Conservation (phyloP, 1,140 invertebrate genomes). For the Sinella curviseta region DNA sequence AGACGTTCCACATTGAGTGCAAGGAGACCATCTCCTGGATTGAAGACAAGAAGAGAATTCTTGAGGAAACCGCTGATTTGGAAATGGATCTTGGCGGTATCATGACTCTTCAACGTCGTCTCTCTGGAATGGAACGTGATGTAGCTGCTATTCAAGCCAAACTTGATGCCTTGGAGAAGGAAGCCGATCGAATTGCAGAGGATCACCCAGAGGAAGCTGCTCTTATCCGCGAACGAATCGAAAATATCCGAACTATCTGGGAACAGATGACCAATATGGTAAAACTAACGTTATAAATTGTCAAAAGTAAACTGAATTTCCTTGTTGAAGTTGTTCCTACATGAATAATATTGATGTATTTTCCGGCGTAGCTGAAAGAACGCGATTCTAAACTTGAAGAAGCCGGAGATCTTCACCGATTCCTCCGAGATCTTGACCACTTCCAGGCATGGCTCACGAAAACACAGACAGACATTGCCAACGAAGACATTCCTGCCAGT, state of each 20-base stretch:
- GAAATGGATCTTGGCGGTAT: constrained; percentile 92
- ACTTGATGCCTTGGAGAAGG: constrained; percentile 85
- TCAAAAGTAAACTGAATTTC: neutral
- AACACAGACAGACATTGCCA: constrained; percentile 95
- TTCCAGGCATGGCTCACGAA: constrained; percentile 99
- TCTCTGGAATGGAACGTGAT: constrained; percentile 98
- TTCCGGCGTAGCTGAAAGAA: constrained; percentile 76
- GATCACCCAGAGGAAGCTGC: constrained; percentile 96
- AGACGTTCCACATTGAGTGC: constrained; percentile 99
- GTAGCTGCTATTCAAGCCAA: constrained; percentile 97
- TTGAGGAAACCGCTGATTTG: constrained; percentile 88
- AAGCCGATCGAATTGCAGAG: constrained; percentile 84
- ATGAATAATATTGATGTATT: no score
- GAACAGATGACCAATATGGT: constrained; percentile 94
- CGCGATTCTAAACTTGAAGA: constrained; percentile 97
- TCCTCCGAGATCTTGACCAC: constrained; percentile 97
- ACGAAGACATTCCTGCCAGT: constrained; percentile 95
- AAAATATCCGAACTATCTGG: constrained; percentile 90
- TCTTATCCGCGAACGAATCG: constrained; percentile 84
- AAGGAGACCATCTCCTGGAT: constrained; percentile 99
- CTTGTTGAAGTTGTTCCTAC: no score
- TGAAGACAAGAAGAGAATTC: constrained; percentile 96
- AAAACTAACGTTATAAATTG: constrained; percentile 46
- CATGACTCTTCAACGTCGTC: constrained; percentile 77
- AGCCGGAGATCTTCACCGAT: constrained; percentile 95